Percentiles rank a stretch among this genome's conserved stretches.
phyloP scores from a whole-genome alignment of 2,113 vertebrate genomes.

The Sinocyclocheilus rhinocerous region DNA sequence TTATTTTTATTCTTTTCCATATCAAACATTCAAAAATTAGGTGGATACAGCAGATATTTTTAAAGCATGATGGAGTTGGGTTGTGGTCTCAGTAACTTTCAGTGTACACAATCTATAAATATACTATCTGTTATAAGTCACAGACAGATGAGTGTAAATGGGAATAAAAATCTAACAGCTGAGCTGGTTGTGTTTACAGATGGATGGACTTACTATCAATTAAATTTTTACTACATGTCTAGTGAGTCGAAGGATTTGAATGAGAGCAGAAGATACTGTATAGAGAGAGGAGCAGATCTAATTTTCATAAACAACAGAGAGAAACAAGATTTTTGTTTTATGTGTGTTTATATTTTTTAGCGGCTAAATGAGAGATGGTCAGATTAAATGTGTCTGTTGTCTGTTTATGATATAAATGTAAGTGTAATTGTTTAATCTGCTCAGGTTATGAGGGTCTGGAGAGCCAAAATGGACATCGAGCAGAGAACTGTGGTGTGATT shows the following conservation, averaged over 20 bases:
- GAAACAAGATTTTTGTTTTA: too few relatives aligned
- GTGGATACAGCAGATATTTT: not conserved
- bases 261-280: slow-evolving; percentile 10
- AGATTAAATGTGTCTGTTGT: not conserved
- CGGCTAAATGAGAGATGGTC: too few relatives aligned
- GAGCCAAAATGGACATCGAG: not conserved
- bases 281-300: not conserved
- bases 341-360: too few relatives aligned
- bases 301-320: too few relatives aligned
- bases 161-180: not conserved
- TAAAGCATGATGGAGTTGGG: not conserved
- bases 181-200: not conserved
- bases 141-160: not conserved
- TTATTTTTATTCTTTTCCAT: too few relatives aligned
- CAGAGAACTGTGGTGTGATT: not conserved
- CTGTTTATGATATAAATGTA: not conserved
- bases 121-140: too few relatives aligned
- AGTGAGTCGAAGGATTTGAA: not conserved
- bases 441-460: not conserved
- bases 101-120: too few relatives aligned
- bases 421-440: not conserved
- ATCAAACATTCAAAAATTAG: too few relatives aligned
- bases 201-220: not conserved
- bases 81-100: not conserved
- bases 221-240: not conserved